Percentiles rank a stretch among this genome's conserved stretches.
Conservation (phyloP, 2,888 invertebrate species). For the Cristatella mucedo region DNA sequence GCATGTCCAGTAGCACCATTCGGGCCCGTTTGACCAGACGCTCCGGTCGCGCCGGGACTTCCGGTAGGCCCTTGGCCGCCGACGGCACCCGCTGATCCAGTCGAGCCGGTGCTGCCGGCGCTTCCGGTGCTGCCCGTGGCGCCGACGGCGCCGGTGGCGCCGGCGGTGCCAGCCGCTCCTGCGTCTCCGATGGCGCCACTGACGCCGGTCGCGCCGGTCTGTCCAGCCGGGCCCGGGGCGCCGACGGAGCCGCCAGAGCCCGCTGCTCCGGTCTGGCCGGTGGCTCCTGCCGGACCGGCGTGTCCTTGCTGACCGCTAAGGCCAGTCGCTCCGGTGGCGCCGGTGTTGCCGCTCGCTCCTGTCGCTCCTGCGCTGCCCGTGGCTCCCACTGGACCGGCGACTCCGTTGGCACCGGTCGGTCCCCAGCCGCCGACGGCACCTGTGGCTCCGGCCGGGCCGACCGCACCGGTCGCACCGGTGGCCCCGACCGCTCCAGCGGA, state of each 20-base stretch:
- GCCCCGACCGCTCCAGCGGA: no score
- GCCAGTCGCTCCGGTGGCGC: constrained; percentile 9
- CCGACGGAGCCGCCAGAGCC: constrained; percentile 6
- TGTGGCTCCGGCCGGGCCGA: no score
- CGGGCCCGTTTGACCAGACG: no score
- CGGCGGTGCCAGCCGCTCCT: constrained; percentile 12
- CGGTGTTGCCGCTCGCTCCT: constrained; percentile 4
- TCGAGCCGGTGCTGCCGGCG: not conserved
- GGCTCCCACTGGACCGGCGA: no score
- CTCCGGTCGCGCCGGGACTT: not conserved
- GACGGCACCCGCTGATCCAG: not conserved
- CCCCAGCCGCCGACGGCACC: no score
- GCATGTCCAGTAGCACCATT: no score
- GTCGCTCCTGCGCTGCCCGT: constrained; percentile 9
- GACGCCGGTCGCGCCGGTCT: not conserved
- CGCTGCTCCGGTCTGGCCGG: constrained; percentile 9
- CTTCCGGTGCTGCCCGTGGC: constrained; percentile 4
- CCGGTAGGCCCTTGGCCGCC: constrained; percentile 7
- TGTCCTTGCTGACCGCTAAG: constrained; percentile 6
- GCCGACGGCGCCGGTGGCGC: constrained; percentile 11
- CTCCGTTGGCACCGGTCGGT: no score
- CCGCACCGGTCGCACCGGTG: no score
- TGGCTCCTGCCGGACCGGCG: constrained; percentile 7
- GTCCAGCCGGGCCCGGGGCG: not conserved
- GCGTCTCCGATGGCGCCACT: not conserved